Evolutionary conservation across 2,113 vertebrate genomes (phyloP).

Genomic region (Vimba vimba): DNA sequence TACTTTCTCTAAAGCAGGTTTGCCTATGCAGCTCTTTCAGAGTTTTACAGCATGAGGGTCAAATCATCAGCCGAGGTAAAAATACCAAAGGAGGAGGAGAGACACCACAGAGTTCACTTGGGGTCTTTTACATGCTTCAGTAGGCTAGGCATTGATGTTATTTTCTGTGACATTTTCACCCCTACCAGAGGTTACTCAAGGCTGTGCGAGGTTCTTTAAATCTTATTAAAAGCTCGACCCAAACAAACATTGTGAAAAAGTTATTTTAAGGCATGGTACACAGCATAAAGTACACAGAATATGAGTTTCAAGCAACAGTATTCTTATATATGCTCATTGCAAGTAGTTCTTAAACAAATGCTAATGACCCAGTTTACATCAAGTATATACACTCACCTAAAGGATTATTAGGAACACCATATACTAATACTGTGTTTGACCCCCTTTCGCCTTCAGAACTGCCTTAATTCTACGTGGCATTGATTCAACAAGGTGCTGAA

Average conservation of each 20-base stretch:
- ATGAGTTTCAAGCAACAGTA: not conserved
- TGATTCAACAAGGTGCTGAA: too few species aligned
- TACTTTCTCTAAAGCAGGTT: not conserved
- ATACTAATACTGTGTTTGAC: too few species aligned
- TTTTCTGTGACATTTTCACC: conserved; percentile 7
- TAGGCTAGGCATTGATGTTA: not conserved
- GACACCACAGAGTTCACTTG: not conserved
- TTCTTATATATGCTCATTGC: not conserved
- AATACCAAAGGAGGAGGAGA: not conserved
- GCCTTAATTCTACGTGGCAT: too few species aligned
- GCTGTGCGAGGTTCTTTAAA: conserved; percentile 5
- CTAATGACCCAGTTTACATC: not conserved
- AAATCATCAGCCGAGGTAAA: not conserved
- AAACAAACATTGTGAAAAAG: not conserved
- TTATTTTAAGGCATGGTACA: not conserved
- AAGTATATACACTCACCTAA: too few species aligned
- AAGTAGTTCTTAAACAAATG: not conserved
- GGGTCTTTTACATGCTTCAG: not conserved
- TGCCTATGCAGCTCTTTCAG: not conserved
- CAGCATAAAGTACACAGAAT: not conserved
- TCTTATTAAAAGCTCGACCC: not conserved
- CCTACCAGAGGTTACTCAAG: not conserved
- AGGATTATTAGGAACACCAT: too few species aligned
- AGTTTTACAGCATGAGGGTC: not conserved
- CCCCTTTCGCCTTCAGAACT: too few species aligned